Base-by-base conservation (phyloP, 2,113 vertebrate genomes). In the Stercorarius parasiticus region DNA sequence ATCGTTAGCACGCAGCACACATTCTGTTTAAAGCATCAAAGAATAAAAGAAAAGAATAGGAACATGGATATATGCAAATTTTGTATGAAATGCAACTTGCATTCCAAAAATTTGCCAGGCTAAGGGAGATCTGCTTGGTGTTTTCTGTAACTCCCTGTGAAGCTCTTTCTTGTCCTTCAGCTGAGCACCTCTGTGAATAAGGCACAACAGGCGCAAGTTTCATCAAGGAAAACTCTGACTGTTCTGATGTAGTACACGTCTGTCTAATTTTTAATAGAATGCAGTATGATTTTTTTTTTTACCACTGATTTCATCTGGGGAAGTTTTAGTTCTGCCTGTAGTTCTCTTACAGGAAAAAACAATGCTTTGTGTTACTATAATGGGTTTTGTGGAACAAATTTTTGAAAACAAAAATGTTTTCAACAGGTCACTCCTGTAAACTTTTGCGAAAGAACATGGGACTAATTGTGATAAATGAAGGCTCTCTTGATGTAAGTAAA, bases 391-490 rank as follows among this genome's bases (percentile, higher is more conserved):
- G 12, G 32, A 92, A 74, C 5, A 8, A 2, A 36, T 50, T 87
- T 91, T 94, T 95, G 11, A 64, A 88, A 91, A 69, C 13, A 30
- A 56, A 88, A 76, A 95, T 90, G 76, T 96, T 97, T 95, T 59
- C 78, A 93, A 59, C 69, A 99, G 99, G 99, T 97, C 99, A 99
- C 95, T 99, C 99, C 67, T 99, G 99, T 98, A 99, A 99, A 97
- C 98, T 99, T 50, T 95, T 99, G 96, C 99, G 98, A 88, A 99
- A 99, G 98, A 99, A 99, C 97, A 99, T 99, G 99, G 99, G 99
- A 61, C 98, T 99, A 96, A 98, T 99, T 56, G 99, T 99, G 93
- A 99, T 99, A 91, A 99, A 99, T 88, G 99, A 99, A 98, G 99
- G 98, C 78, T 99, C 99, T 40, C 98, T 99, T 78, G 99, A 99